Evolutionary conservation across 2,888 invertebrate genomes (phyloP), one percentile per base, ranked within the genome.

Genomic region (Tinea semifulvella): DNA sequence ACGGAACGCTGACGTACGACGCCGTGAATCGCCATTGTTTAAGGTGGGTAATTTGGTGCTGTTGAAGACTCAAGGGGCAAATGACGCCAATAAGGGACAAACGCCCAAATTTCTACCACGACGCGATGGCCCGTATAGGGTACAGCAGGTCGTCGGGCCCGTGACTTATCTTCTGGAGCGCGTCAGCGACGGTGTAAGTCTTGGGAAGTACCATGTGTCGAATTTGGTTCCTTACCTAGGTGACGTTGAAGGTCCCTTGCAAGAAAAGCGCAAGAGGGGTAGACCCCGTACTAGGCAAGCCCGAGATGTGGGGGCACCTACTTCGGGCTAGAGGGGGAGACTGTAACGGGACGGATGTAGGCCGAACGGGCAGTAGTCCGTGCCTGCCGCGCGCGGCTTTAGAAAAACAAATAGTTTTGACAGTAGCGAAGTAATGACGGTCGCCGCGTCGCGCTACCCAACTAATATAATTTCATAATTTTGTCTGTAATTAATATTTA

Each of bases 91-190:
- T 4, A 16, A 18, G n/a, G 44, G 44, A 3, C 14, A 25, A 3
- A 45, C 27, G 16, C 27, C 45, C 2, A 45, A 45, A 28, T 18
- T 45, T 11, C 16, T 31, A 18, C 45, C 45, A 10, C 40, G 40
- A 18, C 39, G 45, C 18, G 45, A 45, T 28, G 39, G 45, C 5
- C 45, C 40, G 7, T 45, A 45, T 13, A 8, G 20, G 10, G 26
- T 45, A 22, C 7, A 35, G n/a, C 11, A 39, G 7, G 17, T 8
- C 13, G 13, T 18, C 25, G 31, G 39, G 2, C 40, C 45, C 17
- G 14, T 42, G 2, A 19, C 42, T 5, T 46, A 42, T 20, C 14
- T 13, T 13, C 19, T 22, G 2, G 36, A 36, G 2, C 10, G 22
- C 16, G 4, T 38, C 11, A 16, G 13, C 3, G 20, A 6, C 3